These are phyloP conservation scores for Porphyrio hochstetteri DNA, from an alignment of 2,113 vertebrate genomes.

Conservation along the genomic window DNA sequence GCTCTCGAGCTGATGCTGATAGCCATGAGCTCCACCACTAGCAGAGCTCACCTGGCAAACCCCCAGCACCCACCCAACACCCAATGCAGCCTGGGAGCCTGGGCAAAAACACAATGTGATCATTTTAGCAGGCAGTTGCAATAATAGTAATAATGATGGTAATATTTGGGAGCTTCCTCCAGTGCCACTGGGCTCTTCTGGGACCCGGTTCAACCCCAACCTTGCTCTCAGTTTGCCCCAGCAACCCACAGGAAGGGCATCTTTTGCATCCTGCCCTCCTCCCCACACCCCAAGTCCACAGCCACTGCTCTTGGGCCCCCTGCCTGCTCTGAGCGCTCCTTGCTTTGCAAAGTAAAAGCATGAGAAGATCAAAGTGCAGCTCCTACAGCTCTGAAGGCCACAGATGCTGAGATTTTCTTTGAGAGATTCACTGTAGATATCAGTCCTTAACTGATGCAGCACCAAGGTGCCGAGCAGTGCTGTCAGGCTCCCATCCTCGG, in stretches of 20 bases:
- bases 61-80: not conserved
- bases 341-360: not conserved
- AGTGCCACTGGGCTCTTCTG: not conserved
- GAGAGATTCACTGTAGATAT: not conserved
- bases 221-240: not conserved
- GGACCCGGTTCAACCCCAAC: too few relatives aligned
- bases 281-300: not conserved
- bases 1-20: not conserved
- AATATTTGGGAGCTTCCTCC: not conserved
- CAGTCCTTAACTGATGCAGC: not conserved
- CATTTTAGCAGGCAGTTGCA: not conserved
- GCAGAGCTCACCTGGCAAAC: not conserved
- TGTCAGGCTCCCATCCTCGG: not conserved
- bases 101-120: not conserved
- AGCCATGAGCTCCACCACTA: accelerated
- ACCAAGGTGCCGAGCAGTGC: not conserved
- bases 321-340: not conserved
- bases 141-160: not conserved
- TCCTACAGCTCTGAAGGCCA: not conserved
- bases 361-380: not conserved
- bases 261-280: not conserved
- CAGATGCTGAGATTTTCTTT: not conserved
- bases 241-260: not conserved
- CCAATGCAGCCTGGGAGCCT: not conserved
- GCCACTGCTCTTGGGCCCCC: not conserved